Evolutionary conservation across 1,140 invertebrate genomes (phyloP), one percentile per base, ranked within the genome.

Genomic region (Heliconius hermathena): DNA sequence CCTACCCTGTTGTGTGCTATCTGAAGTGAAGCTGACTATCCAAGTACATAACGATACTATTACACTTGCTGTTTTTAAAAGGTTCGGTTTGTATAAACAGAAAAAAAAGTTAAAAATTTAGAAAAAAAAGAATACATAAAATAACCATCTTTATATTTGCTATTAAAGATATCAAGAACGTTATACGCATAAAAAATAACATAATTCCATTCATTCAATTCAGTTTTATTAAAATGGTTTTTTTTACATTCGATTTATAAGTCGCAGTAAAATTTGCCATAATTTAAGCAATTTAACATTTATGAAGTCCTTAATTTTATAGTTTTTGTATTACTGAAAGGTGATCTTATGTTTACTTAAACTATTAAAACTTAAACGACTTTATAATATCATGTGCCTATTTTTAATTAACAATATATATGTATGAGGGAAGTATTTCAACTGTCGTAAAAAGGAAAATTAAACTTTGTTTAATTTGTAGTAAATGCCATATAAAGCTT

Each of bases 281-380:
- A 66, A 66, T 29, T 66, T 66, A 66, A 66, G 26, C 60, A 66
- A 66, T 66, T 66, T 66, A 5, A 66, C 26, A 66, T 66, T 66
- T 66, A 66, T 66, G 26, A 66, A 66, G 60, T 66, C 60, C 60
- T 66, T 66, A 66, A 29, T 29, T 26, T 66, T 66, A 66, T 66
- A 29, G 22, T 26, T n/a, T 60, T 29, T 66, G 60, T 66, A 29
- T 66, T 26, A 66, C 60, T 29, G 26, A 66, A 66, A 66, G 60
- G 60, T 29, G 60, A 66, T 66, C 60, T 66, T 66, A 29, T 66
- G 60, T 66, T 66, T 66, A 29, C 60, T 66, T 29, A 66, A 66
- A 66, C 60, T 66, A 66, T 66, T 66, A 66, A 66, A 66, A 13
- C 26, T 66, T 66, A 66, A 66, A 66, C 26, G 60, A 66, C 60